phyloP scores from a whole-genome alignment of 2,888 invertebrate genomes.

The Clivina fossor region DNA sequence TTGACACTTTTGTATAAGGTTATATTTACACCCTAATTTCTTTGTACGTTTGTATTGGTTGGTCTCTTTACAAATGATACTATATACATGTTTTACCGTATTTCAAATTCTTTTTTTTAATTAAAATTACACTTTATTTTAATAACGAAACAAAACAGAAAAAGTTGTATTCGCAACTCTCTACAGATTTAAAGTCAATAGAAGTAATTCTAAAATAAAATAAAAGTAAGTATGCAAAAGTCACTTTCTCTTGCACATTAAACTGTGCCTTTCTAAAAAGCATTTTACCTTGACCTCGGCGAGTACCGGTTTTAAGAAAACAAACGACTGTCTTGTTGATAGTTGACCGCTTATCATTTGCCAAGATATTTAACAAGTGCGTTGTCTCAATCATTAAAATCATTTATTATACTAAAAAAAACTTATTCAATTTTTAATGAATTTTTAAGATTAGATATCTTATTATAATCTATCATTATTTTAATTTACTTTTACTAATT shows the following conservation, averaged over 20 bases:
- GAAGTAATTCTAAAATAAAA: slow-evolving; percentile 11
- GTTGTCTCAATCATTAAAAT: no score
- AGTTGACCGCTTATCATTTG: no score
- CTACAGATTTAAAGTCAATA: slow-evolving; percentile 7
- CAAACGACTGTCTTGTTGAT: slow-evolving; percentile 1
- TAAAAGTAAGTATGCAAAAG: slow-evolving; percentile 11
- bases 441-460: no score
- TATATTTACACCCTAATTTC: no score
- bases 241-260: slow-evolving; percentile 22
- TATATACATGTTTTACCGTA: neutral
- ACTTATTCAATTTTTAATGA: no score
- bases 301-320: slow-evolving; percentile 17
- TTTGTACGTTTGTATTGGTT: no score
- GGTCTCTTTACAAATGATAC: no score
- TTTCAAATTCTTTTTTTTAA: neutral
- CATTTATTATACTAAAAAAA: no score
- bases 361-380: no score
- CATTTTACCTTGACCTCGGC: slow-evolving; percentile 24
- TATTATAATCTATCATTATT: no score
- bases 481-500: no score
- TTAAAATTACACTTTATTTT: neutral
- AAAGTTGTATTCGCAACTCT: slow-evolving; percentile 19
- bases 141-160: neutral
- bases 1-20: no score
- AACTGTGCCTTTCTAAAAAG: slow-evolving; percentile 22